These are phyloP conservation scores for Leucophenga varia DNA, from an alignment of 1,140 invertebrate genomes.

Conservation along the genomic window DNA sequence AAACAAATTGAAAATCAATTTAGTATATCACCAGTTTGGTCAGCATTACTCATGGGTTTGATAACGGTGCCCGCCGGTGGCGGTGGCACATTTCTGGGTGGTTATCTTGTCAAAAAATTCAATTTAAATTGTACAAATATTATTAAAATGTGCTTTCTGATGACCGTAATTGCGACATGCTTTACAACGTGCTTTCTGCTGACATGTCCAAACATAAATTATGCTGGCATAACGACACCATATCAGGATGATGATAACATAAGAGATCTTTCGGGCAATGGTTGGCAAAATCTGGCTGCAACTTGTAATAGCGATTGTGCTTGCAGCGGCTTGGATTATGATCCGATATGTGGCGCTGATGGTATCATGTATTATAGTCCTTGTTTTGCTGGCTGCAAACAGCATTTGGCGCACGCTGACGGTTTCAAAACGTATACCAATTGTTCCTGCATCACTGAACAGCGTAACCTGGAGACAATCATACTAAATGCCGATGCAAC, in stretches of 20 bases:
- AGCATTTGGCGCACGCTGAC: constrained; percentile 34
- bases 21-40: constrained; percentile 69
- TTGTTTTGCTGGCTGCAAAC: constrained; percentile 78
- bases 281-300: constrained; percentile 45
- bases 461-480: too few species aligned
- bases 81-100: constrained; percentile 78
- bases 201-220: constrained; percentile 71
- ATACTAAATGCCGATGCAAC: too few species aligned
- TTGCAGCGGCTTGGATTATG: constrained; percentile 61
- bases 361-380: constrained; percentile 81
- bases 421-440: constrained; percentile 58
- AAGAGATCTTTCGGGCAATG: background rate
- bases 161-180: constrained; percentile 62
- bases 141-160: constrained; percentile 70
- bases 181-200: constrained; percentile 70
- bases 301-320: constrained; percentile 67
- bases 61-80: constrained; percentile 73
- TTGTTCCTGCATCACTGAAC: constrained; percentile 62
- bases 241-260: constrained; percentile 48
- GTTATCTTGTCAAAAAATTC: constrained; percentile 75
- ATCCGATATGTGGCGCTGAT: constrained; percentile 74
- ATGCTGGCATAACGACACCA: constrained; percentile 71
- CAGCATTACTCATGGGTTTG: constrained; percentile 74
- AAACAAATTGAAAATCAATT: constrained; percentile 86
- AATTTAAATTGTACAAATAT: constrained; percentile 74